Evolutionary conservation across 2,888 invertebrate species (phyloP), one percentile per base, ranked within the genome.

Genomic region (Hirtodrosophila trivittata): DNA sequence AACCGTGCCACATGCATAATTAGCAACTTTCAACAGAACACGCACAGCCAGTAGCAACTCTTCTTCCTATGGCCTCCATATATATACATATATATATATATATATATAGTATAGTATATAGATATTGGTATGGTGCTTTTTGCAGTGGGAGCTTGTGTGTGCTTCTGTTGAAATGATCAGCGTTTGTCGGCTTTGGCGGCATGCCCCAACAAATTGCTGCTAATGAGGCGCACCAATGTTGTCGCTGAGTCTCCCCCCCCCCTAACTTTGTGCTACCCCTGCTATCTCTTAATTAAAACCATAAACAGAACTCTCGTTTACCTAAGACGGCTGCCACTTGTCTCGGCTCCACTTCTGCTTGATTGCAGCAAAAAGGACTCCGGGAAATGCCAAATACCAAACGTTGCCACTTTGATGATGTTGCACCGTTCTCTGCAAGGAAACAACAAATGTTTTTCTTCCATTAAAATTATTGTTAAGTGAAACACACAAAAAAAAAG

Each of bases 141-240:
- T n/a, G n/a, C n/a, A n/a, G n/a, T 49, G 45, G 41, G 10, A 37
- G 25, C 50, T 28, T 1, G 45, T 41, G 7, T 35, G 14, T 35
- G 30, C 42, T 51, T 62, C 45, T 32, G 9, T 25, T 57, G 39
- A 49, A 55, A 47, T 7, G 33, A 49, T 16, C 28, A 8, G 33
- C 58, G 52, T 70, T 67, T 67, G 68, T 56, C 30, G 30, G 41
- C 41, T 28, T 26, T 37, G 66, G 46, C 68, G 56, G 77, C 70
- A 65, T 70, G 64, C 71, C 7, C 49, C 60, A 83, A 63, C 81
- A 81, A 84, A 81, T 84, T 77, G 81, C 75, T 71, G 74, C 84
- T 82, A 81, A 82, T 84, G 69, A 81, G 77, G 38, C 62, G 55
- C 66, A 68, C 63, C 59, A 69, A 69, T 72, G 68, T 64, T 66